Conservation (phyloP, 1,140 invertebrate genomes). For the Triops longicaudatus region DNA sequence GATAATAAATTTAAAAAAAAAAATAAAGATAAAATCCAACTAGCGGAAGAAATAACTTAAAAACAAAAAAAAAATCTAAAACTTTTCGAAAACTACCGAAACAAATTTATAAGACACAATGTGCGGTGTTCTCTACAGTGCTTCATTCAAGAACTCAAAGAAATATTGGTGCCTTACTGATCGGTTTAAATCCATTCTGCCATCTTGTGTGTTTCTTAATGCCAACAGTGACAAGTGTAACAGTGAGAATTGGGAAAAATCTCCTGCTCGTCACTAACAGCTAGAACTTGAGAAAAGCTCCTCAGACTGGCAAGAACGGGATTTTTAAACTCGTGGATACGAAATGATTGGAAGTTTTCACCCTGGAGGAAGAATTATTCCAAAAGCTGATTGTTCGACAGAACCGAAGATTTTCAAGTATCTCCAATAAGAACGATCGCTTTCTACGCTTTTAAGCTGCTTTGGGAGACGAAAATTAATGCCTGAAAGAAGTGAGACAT, state of each 20-base stretch:
- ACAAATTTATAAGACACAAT: too few species aligned
- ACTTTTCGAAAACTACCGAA: too few species aligned
- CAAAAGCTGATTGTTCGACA: background rate
- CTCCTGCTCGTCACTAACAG: background rate
- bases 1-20: too few species aligned
- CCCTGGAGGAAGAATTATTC: background rate
- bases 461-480: background rate
- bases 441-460: slow-evolving; percentile 9
- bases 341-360: background rate
- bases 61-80: too few species aligned
- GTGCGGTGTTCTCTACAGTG: too few species aligned
- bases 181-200: background rate
- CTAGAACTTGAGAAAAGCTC: background rate
- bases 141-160: too few species aligned
- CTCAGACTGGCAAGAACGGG: too few species aligned
- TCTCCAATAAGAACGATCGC: background rate
- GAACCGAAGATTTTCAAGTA: background rate
- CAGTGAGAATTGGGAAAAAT: background rate
- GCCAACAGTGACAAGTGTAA: background rate
- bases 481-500: background rate
- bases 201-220: background rate
- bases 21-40: too few species aligned
- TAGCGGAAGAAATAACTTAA: too few species aligned
- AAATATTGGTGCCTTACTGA: background rate
- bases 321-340: too few species aligned